These are phyloP conservation scores for Diceros bicornis DNA, from an alignment of 2,797 vertebrate genomes.

Conservation along the genomic window DNA sequence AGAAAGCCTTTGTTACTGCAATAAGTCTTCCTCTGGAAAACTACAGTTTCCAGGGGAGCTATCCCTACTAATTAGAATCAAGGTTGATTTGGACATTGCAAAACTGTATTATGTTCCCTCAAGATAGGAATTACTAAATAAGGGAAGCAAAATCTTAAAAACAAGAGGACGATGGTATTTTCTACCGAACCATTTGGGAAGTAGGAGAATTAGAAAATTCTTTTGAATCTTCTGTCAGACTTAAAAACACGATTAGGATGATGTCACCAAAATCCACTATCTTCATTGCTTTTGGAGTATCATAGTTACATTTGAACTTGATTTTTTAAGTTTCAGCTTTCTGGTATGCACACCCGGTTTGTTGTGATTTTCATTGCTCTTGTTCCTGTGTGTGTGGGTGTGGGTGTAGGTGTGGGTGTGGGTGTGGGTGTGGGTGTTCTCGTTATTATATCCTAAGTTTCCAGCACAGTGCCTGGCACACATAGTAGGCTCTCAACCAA, in stretches of 20 bases:
- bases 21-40: slow-evolving; percentile 64
- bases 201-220: slow-evolving; percentile 18
- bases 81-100: not conserved
- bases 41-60: slow-evolving; percentile 9
- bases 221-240: slow-evolving; percentile 18
- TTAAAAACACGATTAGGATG: not conserved
- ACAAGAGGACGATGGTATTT: not conserved
- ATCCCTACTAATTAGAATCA: slow-evolving; percentile 50
- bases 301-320: not conserved
- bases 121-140: slow-evolving; percentile 26
- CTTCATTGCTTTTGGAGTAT: not conserved
- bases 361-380: not conserved
- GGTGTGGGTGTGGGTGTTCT: not conserved
- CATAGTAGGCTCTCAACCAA: not conserved
- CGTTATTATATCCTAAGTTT: not conserved
- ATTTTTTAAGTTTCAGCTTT: not conserved
- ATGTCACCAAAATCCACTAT: not conserved
- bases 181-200: not conserved
- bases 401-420: not conserved
- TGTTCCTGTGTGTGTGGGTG: not conserved
- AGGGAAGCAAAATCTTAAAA: slow-evolving; percentile 31
- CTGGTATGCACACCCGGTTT: not conserved
- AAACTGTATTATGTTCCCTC: slow-evolving; percentile 13
- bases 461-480: not conserved
- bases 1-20: slow-evolving; percentile 47